Conservation (phyloP, 2,888 invertebrate genomes). For the Stenichneumon culpator region DNA sequence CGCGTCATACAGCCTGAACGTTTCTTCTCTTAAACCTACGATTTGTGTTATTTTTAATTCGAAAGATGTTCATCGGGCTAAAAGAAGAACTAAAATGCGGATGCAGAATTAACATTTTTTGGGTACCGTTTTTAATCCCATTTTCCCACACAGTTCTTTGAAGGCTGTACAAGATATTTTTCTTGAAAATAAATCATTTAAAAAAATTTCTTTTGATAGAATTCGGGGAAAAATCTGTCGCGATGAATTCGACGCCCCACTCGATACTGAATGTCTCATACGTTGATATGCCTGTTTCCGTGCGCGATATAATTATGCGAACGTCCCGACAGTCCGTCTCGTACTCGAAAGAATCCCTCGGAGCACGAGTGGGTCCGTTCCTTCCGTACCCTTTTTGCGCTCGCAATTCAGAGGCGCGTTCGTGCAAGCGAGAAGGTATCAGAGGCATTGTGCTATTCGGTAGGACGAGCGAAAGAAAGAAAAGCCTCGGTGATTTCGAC, state of each 20-base stretch:
- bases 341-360: slow-evolving; percentile 39
- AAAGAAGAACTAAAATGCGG: too few relatives aligned
- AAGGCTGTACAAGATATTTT: too few relatives aligned
- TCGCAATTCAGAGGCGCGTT: slow-evolving; percentile 32
- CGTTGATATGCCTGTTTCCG: not conserved
- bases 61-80: too few relatives aligned
- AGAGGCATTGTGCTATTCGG: slow-evolving; percentile 35
- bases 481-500: slow-evolving; percentile 43
- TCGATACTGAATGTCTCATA: not conserved
- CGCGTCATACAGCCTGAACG: not conserved
- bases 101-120: too few relatives aligned
- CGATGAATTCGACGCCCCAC: not conserved
- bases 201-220: not conserved
- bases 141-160: too few relatives aligned
- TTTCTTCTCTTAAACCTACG: not conserved
- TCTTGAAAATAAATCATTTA: not conserved
- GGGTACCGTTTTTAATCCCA: too few relatives aligned
- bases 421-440: slow-evolving; percentile 34
- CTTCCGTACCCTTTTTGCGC: slow-evolving; percentile 43
- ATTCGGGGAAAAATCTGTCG: not conserved
- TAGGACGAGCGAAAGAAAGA: slow-evolving; percentile 30
- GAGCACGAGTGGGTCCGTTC: slow-evolving; percentile 32
- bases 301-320: not conserved
- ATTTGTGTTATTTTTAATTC: too few relatives aligned
- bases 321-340: not conserved